These are phyloP conservation scores for Drosophila helvetica DNA, from an alignment of 2,888 invertebrate genomes.

Conservation along the genomic window DNA sequence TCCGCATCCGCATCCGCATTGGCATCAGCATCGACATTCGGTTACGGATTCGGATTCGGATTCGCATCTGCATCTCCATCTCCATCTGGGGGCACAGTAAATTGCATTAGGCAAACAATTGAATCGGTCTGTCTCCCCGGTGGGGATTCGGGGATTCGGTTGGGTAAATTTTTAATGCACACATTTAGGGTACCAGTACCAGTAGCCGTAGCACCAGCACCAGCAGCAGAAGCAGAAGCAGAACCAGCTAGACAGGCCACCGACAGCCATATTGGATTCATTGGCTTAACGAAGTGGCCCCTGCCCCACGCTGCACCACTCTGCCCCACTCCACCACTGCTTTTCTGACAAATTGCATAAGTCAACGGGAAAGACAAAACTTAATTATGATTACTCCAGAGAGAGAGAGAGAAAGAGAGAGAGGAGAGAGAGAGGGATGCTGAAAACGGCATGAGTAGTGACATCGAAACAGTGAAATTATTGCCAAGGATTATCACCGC, in stretches of 20 bases:
- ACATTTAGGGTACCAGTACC: constrained; percentile 24
- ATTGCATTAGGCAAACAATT: constrained; percentile 70
- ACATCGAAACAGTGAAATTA: neutral
- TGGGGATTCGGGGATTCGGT: constrained; percentile 8
- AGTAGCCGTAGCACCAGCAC: too few relatives aligned
- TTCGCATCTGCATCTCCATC: constrained; percentile 16
- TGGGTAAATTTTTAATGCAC: constrained; percentile 51
- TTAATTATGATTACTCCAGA: neutral
- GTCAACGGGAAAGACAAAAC: neutral
- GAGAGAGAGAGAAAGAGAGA: neutral
- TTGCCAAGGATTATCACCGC: neutral
- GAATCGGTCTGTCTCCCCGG: constrained; percentile 25
- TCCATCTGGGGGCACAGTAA: constrained; percentile 37
- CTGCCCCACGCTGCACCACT: neutral
- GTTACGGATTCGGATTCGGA: neutral
- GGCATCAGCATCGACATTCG: too few relatives aligned
- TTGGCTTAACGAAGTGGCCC: constrained; percentile 40
- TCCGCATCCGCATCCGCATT: neutral
- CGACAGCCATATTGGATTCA: constrained; percentile 20
- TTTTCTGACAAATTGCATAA: neutral
- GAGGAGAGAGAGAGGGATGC: neutral
- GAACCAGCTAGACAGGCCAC: neutral
- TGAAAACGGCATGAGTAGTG: neutral
- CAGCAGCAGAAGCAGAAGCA: neutral
- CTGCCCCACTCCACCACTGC: neutral